These are phyloP conservation scores for Brachionichthys hirsutus DNA, from an alignment of 2,113 vertebrate genomes.

Conservation along the genomic window DNA sequence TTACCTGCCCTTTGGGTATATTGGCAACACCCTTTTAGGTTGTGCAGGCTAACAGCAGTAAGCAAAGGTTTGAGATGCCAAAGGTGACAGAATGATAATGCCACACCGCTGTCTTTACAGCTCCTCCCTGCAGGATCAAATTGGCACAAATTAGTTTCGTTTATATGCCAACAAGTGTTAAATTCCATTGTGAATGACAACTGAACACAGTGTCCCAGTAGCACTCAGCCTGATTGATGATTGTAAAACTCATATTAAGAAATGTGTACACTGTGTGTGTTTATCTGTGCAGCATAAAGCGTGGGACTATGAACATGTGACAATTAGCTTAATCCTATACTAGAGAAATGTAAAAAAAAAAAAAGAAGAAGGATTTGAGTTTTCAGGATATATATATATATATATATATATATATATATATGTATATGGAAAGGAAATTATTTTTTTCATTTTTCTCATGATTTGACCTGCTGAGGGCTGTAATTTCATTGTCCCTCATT, in stretches of 20 bases:
- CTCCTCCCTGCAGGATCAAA: constrained; percentile 69
- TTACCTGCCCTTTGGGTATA: constrained; percentile 77
- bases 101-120: constrained; percentile 66
- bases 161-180: constrained; percentile 80
- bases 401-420: too few relatives aligned
- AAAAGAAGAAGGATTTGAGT: too few relatives aligned
- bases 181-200: constrained; percentile 79
- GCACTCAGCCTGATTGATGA: constrained; percentile 49
- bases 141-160: constrained; percentile 78
- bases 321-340: not conserved
- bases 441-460: too few relatives aligned
- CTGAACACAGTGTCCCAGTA: constrained; percentile 68
- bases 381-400: too few relatives aligned
- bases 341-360: too few relatives aligned
- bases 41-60: constrained; percentile 60
- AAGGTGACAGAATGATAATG: constrained; percentile 60
- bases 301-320: not conserved
- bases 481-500: too few relatives aligned
- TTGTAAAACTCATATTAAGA: constrained; percentile 52
- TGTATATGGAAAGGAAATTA: too few relatives aligned
- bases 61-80: constrained; percentile 65
- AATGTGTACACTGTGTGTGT: constrained; percentile 2
- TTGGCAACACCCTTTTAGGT: constrained; percentile 71
- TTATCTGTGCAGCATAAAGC: not conserved
- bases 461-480: too few relatives aligned